Evolutionary conservation across 1,140 invertebrate species (phyloP), one percentile per base, ranked within the genome.

Genomic region (Ostrea denselamellosa): DNA sequence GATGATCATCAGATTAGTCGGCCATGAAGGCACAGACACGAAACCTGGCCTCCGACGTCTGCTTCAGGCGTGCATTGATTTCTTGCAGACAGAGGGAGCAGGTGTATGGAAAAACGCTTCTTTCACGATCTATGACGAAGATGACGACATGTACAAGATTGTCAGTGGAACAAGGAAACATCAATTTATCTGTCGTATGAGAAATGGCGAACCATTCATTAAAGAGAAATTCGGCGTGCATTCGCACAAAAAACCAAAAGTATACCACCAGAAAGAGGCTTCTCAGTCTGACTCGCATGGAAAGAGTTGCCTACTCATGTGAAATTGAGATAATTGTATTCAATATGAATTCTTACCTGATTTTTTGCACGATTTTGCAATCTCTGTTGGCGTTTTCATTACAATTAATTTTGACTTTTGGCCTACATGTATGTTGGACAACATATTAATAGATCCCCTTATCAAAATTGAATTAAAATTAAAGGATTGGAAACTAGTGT

Each of bases 61-160:
- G 8, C 65, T 71, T 25, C 65, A 71, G 22, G 65, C 65, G 7
- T 71, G 65, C 22, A 71, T 71, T 22, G 65, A 71, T 22, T 71
- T 34, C 22, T 28, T 71, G 12, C 65, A 71, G 25, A 71, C 8
- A 71, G 65, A 71, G 65, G 65, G 22, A 25, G 22, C 0, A 5
- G 65, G 65, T 9, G 22, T 71, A 12, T 71, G 65, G 65, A 71
- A 71, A 12, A 71, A 71, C 28, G 65, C 65, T 12, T 71, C 65
- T 22, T 25, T 71, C 22, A 71, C 65, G 0, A 71, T 71, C 25
- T 71, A 71, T 71, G 65, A 71, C 65, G 65, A 71, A 22, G 65
- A 71, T 22, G 65, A 71, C 65, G 28, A 71, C 65, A 71, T 71
- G 65, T 71, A 71, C 65, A 71, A 71, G 65, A 71, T 71, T 8